phyloP scores from a whole-genome alignment of 2,888 invertebrate genomes.

The Mantis religiosa region DNA sequence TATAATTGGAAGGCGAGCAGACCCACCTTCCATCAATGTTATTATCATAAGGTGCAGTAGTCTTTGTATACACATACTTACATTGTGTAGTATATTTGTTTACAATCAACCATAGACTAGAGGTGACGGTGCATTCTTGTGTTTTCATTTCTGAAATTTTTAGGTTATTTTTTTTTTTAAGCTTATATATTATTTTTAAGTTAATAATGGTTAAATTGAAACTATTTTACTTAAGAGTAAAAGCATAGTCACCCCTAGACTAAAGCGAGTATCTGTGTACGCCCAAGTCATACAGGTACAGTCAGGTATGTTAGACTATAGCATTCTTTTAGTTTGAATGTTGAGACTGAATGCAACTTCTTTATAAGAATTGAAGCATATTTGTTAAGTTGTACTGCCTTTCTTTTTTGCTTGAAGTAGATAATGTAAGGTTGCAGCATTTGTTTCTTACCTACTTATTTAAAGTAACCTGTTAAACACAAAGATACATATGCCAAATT shows the following conservation, averaged over 20 bases:
- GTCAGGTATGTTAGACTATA: background rate
- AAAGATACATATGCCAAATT: background rate
- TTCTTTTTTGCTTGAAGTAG: background rate
- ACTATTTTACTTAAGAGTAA: no score
- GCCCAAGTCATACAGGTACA: background rate
- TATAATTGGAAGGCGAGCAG: conserved; percentile 18
- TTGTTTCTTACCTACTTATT: background rate
- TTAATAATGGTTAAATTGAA: no score
- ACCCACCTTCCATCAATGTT: conserved; percentile 8
- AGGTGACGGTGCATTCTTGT: background rate
- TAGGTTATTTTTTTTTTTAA: background rate
- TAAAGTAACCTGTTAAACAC: background rate
- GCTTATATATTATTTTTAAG: no score
- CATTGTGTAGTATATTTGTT: background rate
- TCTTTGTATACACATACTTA: background rate
- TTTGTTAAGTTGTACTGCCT: background rate
- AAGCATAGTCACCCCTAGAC: background rate
- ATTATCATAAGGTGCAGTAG: background rate
- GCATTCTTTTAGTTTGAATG: background rate
- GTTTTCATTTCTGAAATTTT: background rate
- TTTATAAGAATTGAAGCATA: background rate
- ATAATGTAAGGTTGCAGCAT: background rate
- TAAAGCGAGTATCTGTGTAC: background rate
- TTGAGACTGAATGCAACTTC: background rate
- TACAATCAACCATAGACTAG: background rate